Evolutionary conservation across 2,888 invertebrate species (phyloP), one percentile per base, ranked within the genome.

Genomic region (Automeris io): DNA sequence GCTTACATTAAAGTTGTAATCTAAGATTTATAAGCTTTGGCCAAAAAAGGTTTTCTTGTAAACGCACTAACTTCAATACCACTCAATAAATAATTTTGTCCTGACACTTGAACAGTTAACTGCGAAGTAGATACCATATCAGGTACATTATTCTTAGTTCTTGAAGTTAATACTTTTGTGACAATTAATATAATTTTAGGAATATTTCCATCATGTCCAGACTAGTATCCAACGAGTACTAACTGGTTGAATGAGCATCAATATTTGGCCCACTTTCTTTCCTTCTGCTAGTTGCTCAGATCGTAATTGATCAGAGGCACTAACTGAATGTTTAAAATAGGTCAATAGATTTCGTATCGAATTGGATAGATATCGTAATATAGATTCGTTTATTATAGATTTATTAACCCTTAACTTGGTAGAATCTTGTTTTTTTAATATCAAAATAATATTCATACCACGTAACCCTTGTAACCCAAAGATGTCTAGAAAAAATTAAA

Each of bases 81-180:
- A 21, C 33, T 33, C 25, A 41, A 24, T 31, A 26, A 35, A 35
- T 16, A 16, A 19, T 36, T 24, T 25, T 35, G 6, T 26, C 33
- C 37, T 5, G 22, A 35, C 11, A 25, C 21, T 11, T 23, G 13
- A 19, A 32, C n/a, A 32, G 25, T 38, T 21, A 41, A 33, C 9
- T 41, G 37, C 29, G 41, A 38, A 16, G 40, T 21, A 31, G 37
- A 24, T 40, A 40, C 21, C 43, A 43, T 43, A 40, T 40, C 40
- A 29, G 39, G 35, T 26, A 22, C 36, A 34, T 39, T 42, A 23
- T 33, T 33, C 21, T 33, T 33, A 29, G 42, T 39, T 32, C 22
- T 34, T 8, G 29, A 29, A 12, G 13, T 11, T 7, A 32, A 39
- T 21, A 40, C 18, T 21, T 40, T 39, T 26, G 42, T 39, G 11